phyloP scores from a whole-genome alignment of 2,797 vertebrate genomes.

The Furcifer pardalis region DNA sequence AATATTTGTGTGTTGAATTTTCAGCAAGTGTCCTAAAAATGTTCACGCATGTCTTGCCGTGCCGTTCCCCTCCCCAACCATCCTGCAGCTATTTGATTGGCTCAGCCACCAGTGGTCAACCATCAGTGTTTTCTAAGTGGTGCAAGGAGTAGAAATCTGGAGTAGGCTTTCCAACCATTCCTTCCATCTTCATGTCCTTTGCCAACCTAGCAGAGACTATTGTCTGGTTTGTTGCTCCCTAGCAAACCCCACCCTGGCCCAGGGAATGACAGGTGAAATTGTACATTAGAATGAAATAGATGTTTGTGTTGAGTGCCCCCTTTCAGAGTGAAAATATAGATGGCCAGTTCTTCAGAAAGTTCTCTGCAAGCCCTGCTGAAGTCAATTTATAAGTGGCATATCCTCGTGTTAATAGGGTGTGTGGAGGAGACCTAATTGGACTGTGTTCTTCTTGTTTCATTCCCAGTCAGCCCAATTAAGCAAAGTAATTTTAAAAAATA shows the following conservation, averaged over 20 bases:
- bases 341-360: background rate
- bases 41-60: constrained; percentile 37
- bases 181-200: background rate
- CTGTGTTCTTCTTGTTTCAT: background rate
- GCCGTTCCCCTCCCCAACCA: background rate
- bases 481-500: background rate
- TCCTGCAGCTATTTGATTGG: background rate
- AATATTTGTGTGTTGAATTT: background rate
- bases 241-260: too few relatives aligned
- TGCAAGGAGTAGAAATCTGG: background rate
- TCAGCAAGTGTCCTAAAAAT: constrained; percentile 19
- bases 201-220: background rate
- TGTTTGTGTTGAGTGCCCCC: background rate
- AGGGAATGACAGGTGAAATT: background rate
- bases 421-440: background rate
- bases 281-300: too few relatives aligned
- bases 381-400: too few relatives aligned
- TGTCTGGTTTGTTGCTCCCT: background rate
- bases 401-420: background rate
- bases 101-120: background rate
- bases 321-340: background rate
- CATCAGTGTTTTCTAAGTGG: background rate
- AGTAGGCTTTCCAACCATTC: background rate
- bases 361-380: background rate
- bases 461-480: too few relatives aligned